Percentiles rank a stretch among this genome's conserved stretches.
Conservation (phyloP, 2,797 vertebrate species). For the Mionectes olivaceus region DNA sequence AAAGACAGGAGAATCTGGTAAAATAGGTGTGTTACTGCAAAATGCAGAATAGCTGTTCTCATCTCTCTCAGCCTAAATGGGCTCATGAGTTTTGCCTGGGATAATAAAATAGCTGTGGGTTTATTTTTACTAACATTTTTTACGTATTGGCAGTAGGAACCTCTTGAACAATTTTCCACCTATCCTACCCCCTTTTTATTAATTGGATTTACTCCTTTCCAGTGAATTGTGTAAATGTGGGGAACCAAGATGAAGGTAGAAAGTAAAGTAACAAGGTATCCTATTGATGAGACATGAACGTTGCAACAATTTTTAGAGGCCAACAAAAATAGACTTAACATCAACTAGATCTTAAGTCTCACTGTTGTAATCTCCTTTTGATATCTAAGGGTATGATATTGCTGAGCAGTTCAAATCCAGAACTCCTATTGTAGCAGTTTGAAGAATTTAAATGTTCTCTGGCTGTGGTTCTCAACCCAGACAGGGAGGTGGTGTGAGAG, state of each 20-base stretch:
- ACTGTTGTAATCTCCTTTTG: not conserved
- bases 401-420: not conserved
- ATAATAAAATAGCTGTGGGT: not conserved
- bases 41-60: not conserved
- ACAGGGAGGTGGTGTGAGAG: not conserved
- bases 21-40: not conserved
- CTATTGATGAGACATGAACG: rapidly evolving
- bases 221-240: not conserved
- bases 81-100: not conserved
- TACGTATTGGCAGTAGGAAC: not conserved
- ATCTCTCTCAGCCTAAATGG: not conserved
- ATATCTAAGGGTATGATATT: not conserved
- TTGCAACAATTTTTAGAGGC: not conserved
- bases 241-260: not conserved
- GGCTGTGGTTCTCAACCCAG: not conserved
- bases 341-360: not conserved
- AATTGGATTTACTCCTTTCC: not conserved
- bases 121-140: not conserved
- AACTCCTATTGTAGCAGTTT: not conserved
- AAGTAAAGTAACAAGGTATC: not conserved
- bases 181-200: not conserved
- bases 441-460: not conserved
- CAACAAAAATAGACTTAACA: not conserved
- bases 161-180: not conserved
- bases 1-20: not conserved